A percentile compares a stretch with the other conserved stretches of the same genome.
phyloP scores from a whole-genome alignment of 2,113 vertebrate species.

The Heliornis fulica region DNA sequence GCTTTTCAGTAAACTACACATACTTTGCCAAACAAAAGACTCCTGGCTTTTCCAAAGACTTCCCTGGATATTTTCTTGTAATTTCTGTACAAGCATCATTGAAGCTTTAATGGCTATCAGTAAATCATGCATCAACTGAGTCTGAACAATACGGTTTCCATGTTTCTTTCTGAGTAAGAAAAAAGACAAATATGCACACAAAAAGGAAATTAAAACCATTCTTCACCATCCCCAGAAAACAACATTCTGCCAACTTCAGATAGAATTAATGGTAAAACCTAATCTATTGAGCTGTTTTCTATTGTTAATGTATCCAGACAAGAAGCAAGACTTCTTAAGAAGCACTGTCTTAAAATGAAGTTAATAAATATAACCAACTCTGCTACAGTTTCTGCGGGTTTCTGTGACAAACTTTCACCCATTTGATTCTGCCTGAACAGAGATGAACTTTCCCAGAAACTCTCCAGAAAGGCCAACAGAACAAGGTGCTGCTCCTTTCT shows the following conservation, averaged over 20 bases:
- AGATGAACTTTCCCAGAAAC: neutral
- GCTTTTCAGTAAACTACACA: conserved; percentile 81
- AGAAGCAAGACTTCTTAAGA: neutral
- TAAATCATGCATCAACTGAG: conserved; percentile 87
- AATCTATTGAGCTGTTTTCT: neutral
- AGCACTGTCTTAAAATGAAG: neutral
- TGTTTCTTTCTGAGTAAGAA: conserved; percentile 74
- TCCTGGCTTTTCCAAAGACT: conserved; percentile 48
- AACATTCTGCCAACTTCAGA: neutral
- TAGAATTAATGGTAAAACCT: neutral
- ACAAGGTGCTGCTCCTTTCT: neutral
- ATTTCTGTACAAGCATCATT: conserved; percentile 86
- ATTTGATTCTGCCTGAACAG: neutral
- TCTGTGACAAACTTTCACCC: neutral
- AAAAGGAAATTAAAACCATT: neutral
- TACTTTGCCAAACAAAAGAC: conserved; percentile 73
- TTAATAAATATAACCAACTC: neutral
- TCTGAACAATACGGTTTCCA: conserved; percentile 86
- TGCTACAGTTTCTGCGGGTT: neutral
- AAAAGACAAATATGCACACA: neutral
- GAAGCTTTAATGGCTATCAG: conserved; percentile 85
- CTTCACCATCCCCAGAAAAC: neutral
- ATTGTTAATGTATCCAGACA: neutral
- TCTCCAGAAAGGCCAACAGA: neutral
- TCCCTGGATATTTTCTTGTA: conserved; percentile 68